phyloP scores from a whole-genome alignment of 2,113 vertebrate genomes.

The Elachura formosa region DNA sequence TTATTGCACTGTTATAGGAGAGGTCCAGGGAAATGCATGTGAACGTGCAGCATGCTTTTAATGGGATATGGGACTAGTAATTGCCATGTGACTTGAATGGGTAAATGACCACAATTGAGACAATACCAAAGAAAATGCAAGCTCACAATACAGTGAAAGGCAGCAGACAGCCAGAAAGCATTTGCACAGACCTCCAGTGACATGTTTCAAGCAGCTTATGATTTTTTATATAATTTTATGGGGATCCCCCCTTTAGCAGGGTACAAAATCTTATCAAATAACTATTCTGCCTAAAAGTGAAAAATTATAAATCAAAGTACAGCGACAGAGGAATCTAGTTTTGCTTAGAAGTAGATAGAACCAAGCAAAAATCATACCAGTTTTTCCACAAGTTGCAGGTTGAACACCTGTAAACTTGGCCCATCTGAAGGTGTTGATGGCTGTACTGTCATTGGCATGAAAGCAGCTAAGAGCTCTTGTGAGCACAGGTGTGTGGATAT shows the following conservation, averaged over 20 bases:
- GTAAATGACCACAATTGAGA: not conserved
- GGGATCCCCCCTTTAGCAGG: not conserved
- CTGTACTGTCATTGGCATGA: not conserved
- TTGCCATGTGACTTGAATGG: not conserved
- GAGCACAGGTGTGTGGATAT: fast-evolving
- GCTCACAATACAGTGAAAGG: not conserved
- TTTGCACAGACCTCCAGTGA: not conserved
- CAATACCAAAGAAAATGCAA: not conserved
- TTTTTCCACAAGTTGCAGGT: not conserved
- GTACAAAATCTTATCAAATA: not conserved
- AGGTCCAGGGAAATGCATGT: not conserved
- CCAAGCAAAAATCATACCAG: not conserved
- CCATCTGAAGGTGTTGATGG: not conserved
- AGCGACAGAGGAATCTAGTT: not conserved
- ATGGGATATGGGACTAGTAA: not conserved
- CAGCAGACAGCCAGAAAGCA: not conserved
- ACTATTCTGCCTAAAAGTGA: not conserved
- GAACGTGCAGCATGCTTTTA: not conserved
- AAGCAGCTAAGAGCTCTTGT: not conserved
- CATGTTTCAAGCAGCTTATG: not conserved
- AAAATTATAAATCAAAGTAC: not conserved
- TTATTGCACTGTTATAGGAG: not conserved
- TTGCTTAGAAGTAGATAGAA: not conserved
- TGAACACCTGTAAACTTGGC: not conserved
- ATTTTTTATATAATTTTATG: not conserved